Conservation (phyloP, 2,888 invertebrate species). For the Torymus texanus region DNA sequence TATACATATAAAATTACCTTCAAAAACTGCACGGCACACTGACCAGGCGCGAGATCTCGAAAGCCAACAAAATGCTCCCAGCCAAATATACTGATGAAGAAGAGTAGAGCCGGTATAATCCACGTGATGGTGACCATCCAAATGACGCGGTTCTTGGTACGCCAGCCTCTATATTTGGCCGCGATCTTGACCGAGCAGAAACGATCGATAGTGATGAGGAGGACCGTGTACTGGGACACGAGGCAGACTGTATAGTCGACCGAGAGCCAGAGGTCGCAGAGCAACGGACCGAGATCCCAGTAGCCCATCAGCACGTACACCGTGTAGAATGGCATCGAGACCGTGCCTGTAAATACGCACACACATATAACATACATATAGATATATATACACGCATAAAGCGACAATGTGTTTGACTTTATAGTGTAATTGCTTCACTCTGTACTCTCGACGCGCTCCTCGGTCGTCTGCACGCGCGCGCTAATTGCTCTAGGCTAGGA, state of each 20-base stretch:
- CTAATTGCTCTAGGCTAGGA: no score
- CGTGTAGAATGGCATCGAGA: constrained; percentile 99
- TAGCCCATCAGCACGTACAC: constrained; percentile 97
- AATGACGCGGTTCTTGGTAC: constrained; percentile 93
- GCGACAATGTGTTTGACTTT: constrained; percentile 29
- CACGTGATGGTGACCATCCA: constrained; percentile 98
- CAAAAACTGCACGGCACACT: constrained; percentile 97
- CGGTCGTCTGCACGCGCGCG: no score
- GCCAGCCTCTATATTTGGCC: constrained; percentile 97
- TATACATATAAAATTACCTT: constrained; percentile 76
- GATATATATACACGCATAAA: no score
- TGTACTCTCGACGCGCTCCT: not conserved
- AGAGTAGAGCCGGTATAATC: constrained; percentile 96
- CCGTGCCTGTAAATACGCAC: constrained; percentile 82
- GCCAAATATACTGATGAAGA: constrained; percentile 98
- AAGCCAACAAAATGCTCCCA: constrained; percentile 99
- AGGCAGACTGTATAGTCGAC: constrained; percentile 99
- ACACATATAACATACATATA: no score
- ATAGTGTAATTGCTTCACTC: constrained; percentile 10
- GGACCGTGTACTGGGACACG: constrained; percentile 98
- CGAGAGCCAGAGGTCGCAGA: constrained; percentile 98
- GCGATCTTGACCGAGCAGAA: constrained; percentile 99
- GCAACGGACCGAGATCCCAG: constrained; percentile 96
- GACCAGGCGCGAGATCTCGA: constrained; percentile 89
- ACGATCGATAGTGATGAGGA: constrained; percentile 98